Conservation (phyloP, 2,113 vertebrate genomes). For the Salminus brasiliensis region DNA sequence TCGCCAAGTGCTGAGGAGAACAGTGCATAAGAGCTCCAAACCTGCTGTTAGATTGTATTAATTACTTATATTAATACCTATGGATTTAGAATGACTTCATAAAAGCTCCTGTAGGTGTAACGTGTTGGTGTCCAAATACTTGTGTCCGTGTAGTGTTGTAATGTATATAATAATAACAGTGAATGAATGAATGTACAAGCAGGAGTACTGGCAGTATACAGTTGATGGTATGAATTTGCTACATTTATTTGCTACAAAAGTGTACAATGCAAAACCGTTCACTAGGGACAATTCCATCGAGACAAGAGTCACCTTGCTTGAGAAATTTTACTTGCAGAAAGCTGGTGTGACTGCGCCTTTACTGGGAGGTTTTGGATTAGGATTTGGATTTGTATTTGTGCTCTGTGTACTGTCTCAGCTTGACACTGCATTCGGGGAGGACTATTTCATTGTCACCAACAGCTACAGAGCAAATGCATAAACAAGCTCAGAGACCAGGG, state of each 20-base stretch:
- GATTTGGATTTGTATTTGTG: not conserved
- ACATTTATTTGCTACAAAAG: not conserved
- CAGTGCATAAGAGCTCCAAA: too few relatives aligned
- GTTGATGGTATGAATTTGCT: too few relatives aligned
- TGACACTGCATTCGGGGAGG: not conserved
- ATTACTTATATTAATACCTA: too few relatives aligned
- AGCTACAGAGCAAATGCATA: not conserved
- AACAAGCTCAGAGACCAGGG: conserved; percentile 27
- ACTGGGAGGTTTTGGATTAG: not conserved
- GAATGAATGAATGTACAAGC: too few relatives aligned
- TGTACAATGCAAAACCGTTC: not conserved
- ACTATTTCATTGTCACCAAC: not conserved
- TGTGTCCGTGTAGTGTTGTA: too few relatives aligned
- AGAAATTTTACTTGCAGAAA: not conserved
- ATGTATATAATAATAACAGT: too few relatives aligned
- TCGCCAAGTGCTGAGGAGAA: too few relatives aligned
- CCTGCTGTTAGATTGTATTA: too few relatives aligned
- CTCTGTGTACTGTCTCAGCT: not conserved
- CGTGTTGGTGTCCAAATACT: too few relatives aligned
- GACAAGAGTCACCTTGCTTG: not conserved
- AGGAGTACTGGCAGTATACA: too few relatives aligned
- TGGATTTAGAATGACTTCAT: too few relatives aligned
- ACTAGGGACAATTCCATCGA: not conserved
- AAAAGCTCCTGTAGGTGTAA: too few relatives aligned
- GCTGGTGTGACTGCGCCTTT: not conserved